These are phyloP conservation scores for Calephelis nemesis DNA, from an alignment of 1,140 invertebrate species.

Conservation along the genomic window DNA sequence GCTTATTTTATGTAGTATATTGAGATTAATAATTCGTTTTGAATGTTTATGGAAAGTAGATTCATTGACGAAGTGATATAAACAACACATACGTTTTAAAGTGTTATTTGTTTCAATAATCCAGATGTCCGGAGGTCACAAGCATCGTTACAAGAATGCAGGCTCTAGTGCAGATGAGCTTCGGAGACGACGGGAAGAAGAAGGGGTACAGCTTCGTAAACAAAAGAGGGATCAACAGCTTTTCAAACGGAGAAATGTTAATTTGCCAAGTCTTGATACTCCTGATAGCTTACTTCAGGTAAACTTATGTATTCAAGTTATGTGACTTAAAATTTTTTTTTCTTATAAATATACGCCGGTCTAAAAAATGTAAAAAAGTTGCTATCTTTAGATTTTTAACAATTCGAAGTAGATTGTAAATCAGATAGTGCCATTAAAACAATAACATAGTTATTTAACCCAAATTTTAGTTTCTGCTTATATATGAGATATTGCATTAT, in stretches of 20 bases:
- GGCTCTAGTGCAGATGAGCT: conserved; percentile 95
- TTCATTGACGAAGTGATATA: background rate
- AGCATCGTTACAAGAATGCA: conserved; percentile 97
- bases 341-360: too few species aligned
- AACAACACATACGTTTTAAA: background rate
- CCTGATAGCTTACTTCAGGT: conserved; percentile 60
- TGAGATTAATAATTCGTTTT: too few species aligned
- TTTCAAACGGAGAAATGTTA: conserved; percentile 95
- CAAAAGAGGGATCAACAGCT: conserved; percentile 96
- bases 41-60: background rate
- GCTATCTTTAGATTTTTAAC: background rate
- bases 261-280: conserved; percentile 70
- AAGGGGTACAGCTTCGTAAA: conserved; percentile 96
- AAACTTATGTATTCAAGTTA: conserved; percentile 13
- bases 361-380: background rate
- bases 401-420: too few species aligned
- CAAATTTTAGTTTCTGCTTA: too few species aligned
- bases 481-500: too few species aligned
- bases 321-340: background rate
- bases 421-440: too few species aligned
- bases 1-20: too few species aligned
- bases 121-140: conserved; percentile 90
- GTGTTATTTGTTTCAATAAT: background rate
- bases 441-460: too few species aligned
- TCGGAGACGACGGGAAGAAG: conserved; percentile 94